phyloP scores from a whole-genome alignment of 2,113 vertebrate genomes.

The Erythrolamprus reginae region DNA sequence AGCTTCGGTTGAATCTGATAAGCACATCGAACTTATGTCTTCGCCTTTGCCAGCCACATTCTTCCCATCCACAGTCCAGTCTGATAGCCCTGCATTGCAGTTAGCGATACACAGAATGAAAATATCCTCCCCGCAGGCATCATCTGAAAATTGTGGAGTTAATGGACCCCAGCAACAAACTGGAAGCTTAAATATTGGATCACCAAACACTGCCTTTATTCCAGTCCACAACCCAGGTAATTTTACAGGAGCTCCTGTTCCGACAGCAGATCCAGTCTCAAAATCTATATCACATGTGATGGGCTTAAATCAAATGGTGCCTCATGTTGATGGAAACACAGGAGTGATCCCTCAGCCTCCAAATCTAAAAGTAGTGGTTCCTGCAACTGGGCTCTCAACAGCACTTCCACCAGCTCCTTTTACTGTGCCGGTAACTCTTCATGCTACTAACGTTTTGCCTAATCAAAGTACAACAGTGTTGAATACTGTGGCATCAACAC shows the following conservation, averaged over 20 bases:
- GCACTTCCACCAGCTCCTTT: constrained; percentile 73
- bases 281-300: constrained; percentile 72
- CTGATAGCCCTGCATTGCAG: constrained; percentile 71
- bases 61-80: constrained; percentile 66
- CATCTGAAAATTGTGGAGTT: constrained; percentile 66
- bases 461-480: constrained; percentile 65
- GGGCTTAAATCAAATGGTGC: constrained; percentile 74
- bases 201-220: constrained; percentile 77
- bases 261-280: constrained; percentile 68
- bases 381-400: constrained; percentile 73
- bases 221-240: constrained; percentile 72
- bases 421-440: constrained; percentile 67
- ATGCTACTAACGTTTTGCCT: constrained; percentile 68
- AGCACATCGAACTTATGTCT: constrained; percentile 69
- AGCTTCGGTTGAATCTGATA: constrained; percentile 73
- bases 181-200: constrained; percentile 68
- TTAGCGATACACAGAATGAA: constrained; percentile 83
- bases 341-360: constrained; percentile 70
- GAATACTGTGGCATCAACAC: constrained; percentile 62
- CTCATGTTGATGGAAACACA: constrained; percentile 75
- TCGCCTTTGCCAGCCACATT: constrained; percentile 69
- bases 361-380: constrained; percentile 76
- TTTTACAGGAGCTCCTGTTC: constrained; percentile 68
- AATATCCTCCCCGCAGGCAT: constrained; percentile 65
- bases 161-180: constrained; percentile 68